Evolutionary conservation across 2,797 vertebrate genomes (phyloP), one percentile per base, ranked within the genome.

Genomic region (Clarias pachynema): DNA sequence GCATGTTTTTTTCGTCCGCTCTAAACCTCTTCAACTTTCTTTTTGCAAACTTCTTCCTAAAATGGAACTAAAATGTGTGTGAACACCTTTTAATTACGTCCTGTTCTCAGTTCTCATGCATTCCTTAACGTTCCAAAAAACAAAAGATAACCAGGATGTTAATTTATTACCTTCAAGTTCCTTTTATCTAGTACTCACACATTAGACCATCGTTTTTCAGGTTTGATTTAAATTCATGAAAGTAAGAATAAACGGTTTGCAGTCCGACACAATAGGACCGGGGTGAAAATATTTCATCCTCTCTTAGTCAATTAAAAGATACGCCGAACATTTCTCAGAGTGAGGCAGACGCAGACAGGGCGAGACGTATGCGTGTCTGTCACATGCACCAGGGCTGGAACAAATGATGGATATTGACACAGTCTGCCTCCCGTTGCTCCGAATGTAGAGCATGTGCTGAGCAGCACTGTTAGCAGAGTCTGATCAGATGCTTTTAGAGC

Each of bases 401-500:
- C 6, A 80, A 37, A 87, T 72, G 53, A 79, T 68, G 77, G 40
- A 77, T 84, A 86, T 44, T 57, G 75, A 85, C 26, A 74, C 56
- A 26, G 72, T 68, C 65, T 82, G 34, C 24, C 70, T 62, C 59
- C 74, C 63, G 60, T 12, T 72, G 49, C 86, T 68, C 31, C 18
- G 83, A 72, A 78, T 56, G 12, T 53, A 26, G 44, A 34, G 44
- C 73, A 60, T 80, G 77, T 59, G 74, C 31, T n/a, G 44, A 82
- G 66, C 34, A 10, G 49, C 16, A 4, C 31, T 20, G 16, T 14
- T 29, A 79, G 20, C 65, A 29, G 24, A 4, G 70, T 75, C 82
- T 59, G 79, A 82, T 80, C 84, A 82, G 78, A 77, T 73, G 40
- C 14, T 66, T 73, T 85, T 78, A 82, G 31, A 78, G 65, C 62